A percentile compares a stretch with the other conserved stretches of the same genome.
Evolutionary conservation across 2,888 invertebrate genomes (phyloP).

Genomic region (Tuta absoluta): DNA sequence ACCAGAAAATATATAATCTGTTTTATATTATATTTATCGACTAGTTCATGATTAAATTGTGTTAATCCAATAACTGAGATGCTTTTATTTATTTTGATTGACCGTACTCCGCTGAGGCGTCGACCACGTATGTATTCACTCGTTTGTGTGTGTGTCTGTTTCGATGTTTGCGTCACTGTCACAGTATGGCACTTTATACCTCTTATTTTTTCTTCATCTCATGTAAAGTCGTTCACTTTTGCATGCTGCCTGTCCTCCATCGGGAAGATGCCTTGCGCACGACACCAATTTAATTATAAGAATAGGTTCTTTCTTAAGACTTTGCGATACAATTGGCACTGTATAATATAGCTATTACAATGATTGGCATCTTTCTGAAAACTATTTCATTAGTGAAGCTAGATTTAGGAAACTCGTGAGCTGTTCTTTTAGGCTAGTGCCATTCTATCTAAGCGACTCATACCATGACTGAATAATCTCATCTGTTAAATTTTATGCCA

Average conservation of each 20-base stretch:
- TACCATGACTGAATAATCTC: constrained; percentile 3
- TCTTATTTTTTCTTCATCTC: constrained; percentile 59
- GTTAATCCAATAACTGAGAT: constrained; percentile 80
- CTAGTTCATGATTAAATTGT: constrained; percentile 81
- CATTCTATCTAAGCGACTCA: constrained; percentile 19
- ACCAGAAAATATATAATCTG: constrained; percentile 77
- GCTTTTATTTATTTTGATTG: constrained; percentile 81
- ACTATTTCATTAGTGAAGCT: constrained; percentile 22
- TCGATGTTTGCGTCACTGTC: constrained; percentile 78
- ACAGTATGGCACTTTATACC: constrained; percentile 68
- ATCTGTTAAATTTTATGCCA: constrained; percentile 9
- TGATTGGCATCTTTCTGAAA: constrained; percentile 37
- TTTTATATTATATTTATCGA: constrained; percentile 77
- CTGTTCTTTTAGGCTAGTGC: constrained; percentile 19
- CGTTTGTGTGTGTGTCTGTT: constrained; percentile 78
- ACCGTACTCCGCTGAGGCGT: constrained; percentile 80
- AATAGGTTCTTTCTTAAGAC: constrained; percentile 9
- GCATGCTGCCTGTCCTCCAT: constrained; percentile 67
- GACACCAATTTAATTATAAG: constrained; percentile 14
- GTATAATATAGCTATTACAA: constrained; percentile 6
- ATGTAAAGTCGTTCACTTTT: constrained; percentile 65
- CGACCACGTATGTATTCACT: constrained; percentile 80
- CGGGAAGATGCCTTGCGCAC: constrained; percentile 27
- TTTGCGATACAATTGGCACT: constrained; percentile 1
- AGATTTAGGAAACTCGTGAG: constrained; percentile 11